phyloP scores from a whole-genome alignment of 2,888 invertebrate species.

The Crocallis elinguaria region DNA sequence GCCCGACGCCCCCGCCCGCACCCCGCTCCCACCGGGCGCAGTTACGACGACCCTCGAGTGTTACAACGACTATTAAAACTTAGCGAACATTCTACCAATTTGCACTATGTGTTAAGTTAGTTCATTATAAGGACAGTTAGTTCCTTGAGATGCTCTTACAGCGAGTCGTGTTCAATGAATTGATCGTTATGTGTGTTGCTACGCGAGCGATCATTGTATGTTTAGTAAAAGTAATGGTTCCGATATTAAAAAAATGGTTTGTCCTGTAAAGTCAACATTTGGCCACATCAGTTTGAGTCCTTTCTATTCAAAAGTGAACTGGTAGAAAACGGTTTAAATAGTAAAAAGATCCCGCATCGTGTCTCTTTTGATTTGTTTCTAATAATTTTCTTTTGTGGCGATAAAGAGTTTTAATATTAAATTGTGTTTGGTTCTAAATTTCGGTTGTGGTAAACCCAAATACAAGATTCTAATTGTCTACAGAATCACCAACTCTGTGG shows the following conservation, averaged over 20 bases:
- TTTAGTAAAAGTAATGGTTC: not conserved
- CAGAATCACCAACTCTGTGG: too few relatives aligned
- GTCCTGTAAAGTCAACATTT: too few relatives aligned
- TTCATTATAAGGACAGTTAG: slow-evolving; percentile 10
- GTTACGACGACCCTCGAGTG: slow-evolving; percentile 3
- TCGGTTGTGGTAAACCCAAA: too few relatives aligned
- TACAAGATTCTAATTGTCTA: too few relatives aligned
- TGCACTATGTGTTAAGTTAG: slow-evolving; percentile 12
- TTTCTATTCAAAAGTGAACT: too few relatives aligned
- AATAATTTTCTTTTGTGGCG: too few relatives aligned
- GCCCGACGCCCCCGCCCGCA: slow-evolving; percentile 2
- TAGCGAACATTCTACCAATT: slow-evolving; percentile 17
- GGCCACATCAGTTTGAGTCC: too few relatives aligned
- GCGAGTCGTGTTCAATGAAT: slow-evolving; percentile 10
- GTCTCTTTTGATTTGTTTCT: too few relatives aligned
- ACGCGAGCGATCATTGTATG: not conserved
- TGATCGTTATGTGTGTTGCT: not conserved
- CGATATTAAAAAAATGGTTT: too few relatives aligned
- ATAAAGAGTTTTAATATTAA: not conserved
- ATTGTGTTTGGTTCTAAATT: not conserved
- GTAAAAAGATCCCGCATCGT: too few relatives aligned
- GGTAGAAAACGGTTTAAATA: too few relatives aligned
- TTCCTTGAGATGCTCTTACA: not conserved
- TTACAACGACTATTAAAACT: slow-evolving; percentile 15
- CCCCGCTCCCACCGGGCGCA: not conserved